phyloP scores from a whole-genome alignment of 2,888 invertebrate genomes.

The Drosophila merina region DNA sequence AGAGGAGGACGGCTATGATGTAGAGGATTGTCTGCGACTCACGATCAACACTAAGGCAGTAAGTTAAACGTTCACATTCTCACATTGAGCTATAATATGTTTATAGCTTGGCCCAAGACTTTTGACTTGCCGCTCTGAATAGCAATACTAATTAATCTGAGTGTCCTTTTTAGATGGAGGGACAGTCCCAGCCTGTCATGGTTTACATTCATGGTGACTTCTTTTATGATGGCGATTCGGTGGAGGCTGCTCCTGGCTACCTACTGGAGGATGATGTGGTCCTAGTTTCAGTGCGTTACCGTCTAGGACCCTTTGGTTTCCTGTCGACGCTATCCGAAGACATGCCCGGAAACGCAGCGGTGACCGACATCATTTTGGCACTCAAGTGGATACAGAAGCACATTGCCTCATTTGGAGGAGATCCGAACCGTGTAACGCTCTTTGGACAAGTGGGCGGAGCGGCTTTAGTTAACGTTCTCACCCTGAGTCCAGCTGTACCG shows the following conservation, averaged over 20 bases:
- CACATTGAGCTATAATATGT: too few relatives aligned
- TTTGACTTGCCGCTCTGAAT: neutral
- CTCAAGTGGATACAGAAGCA: slow-evolving; percentile 85
- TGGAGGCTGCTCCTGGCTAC: slow-evolving; percentile 82
- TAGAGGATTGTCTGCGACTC: slow-evolving; percentile 81
- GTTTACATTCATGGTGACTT: slow-evolving; percentile 84
- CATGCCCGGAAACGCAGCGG: slow-evolving; percentile 85
- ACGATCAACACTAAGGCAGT: slow-evolving; percentile 81
- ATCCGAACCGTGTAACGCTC: slow-evolving; percentile 84
- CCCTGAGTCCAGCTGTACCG: slow-evolving; percentile 83
- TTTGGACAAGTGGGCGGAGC: slow-evolving; percentile 86
- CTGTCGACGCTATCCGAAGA: slow-evolving; percentile 85
- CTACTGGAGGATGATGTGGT: slow-evolving; percentile 84
- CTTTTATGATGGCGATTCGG: slow-evolving; percentile 82
- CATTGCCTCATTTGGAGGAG: slow-evolving; percentile 85
- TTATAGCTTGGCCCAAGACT: too few relatives aligned
- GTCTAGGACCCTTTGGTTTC: slow-evolving; percentile 85
- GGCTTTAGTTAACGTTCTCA: slow-evolving; percentile 84
- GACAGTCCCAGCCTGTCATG: slow-evolving; percentile 81
- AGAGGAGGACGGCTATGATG: slow-evolving; percentile 67
- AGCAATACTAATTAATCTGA: neutral
- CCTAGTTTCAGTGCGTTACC: slow-evolving; percentile 84
- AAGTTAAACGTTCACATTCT: slow-evolving; percentile 35
- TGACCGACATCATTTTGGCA: slow-evolving; percentile 85
- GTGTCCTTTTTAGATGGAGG: slow-evolving; percentile 60